phyloP scores from a whole-genome alignment of 2,797 vertebrate species.

The Enoplosus armatus region DNA sequence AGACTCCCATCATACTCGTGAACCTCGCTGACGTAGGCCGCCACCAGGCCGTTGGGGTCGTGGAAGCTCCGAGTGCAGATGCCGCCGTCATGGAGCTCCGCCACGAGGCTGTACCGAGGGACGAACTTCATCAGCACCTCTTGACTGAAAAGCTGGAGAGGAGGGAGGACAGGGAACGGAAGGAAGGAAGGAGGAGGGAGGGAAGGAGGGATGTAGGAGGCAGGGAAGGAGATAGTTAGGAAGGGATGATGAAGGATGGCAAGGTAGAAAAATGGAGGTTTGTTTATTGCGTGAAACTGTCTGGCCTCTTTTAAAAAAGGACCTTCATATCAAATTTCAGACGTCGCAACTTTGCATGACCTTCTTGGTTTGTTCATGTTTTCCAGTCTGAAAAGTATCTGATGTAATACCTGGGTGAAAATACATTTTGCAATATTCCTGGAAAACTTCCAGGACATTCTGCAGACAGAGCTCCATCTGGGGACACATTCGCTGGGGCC shows the following conservation, averaged over 20 bases:
- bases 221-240: neutral
- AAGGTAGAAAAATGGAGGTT: neutral
- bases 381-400: no score
- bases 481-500: no score
- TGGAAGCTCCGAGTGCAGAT: conserved; percentile 93
- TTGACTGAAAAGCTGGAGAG: conserved; percentile 90
- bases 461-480: no score
- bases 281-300: no score
- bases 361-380: no score
- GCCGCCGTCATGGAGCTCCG: conserved; percentile 93
- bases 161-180: neutral
- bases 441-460: no score
- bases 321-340: no score
- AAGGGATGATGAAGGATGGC: neutral
- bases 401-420: no score
- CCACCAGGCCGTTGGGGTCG: conserved; percentile 89
- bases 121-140: conserved; percentile 91
- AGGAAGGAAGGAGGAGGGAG: accelerated
- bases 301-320: no score
- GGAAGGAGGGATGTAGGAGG: no score
- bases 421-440: no score
- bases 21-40: conserved; percentile 90
- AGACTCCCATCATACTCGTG: conserved; percentile 91
- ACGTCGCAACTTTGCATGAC: no score
- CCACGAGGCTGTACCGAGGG: conserved; percentile 92